Evolutionary conservation across 2,888 invertebrate species (phyloP).

Genomic region (Smittia aterrima): DNA sequence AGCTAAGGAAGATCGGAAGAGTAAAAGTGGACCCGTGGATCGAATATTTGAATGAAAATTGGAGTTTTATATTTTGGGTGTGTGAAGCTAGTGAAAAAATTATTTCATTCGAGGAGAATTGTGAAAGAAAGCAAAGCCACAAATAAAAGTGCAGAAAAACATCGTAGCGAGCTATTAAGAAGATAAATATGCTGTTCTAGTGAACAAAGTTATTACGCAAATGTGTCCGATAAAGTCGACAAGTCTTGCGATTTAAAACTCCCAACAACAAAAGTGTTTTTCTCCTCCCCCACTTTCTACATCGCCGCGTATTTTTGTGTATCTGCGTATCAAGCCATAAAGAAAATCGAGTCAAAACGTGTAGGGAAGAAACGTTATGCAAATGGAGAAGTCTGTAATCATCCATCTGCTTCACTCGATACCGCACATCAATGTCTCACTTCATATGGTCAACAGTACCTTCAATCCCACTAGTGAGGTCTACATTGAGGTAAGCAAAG

Average conservation of each 20-base stretch:
- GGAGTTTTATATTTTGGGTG: background rate
- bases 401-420: conserved; percentile 77
- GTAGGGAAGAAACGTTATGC: conserved; percentile 6
- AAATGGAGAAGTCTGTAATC: conserved; percentile 48
- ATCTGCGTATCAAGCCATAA: conserved; percentile 16
- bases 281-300: no score
- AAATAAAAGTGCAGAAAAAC: background rate
- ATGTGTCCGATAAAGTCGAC: background rate
- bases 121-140: conserved; percentile 4
- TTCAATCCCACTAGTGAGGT: conserved; percentile 79
- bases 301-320: background rate
- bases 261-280: background rate
- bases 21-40: background rate
- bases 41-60: background rate
- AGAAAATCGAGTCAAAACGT: background rate
- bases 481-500: conserved; percentile 70
- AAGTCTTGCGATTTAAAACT: background rate
- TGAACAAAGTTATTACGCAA: conserved; percentile 1
- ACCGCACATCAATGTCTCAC: conserved; percentile 81
- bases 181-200: background rate
- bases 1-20: background rate
- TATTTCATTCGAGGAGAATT: background rate
- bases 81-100: background rate
- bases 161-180: background rate
- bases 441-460: conserved; percentile 78